These are phyloP conservation scores for Hedya salicella DNA, from an alignment of 2,888 invertebrate genomes.

Conservation along the genomic window DNA sequence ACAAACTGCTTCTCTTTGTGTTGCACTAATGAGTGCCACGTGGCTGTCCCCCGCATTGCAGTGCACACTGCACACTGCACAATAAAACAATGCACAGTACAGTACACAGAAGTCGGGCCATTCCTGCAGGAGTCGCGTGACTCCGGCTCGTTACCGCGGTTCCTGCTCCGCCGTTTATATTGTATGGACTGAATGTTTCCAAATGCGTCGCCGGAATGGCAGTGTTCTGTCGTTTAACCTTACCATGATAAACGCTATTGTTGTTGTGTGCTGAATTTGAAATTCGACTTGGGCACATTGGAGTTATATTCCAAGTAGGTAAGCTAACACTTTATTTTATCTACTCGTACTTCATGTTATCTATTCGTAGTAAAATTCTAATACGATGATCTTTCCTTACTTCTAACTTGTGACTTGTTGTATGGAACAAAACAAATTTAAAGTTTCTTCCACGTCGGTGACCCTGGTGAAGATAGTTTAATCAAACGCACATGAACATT, in stretches of 20 bases:
- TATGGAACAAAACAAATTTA: too few species aligned
- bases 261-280: slow-evolving; percentile 28
- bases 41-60: slow-evolving; percentile 84
- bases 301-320: not conserved
- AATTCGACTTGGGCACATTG: slow-evolving; percentile 13
- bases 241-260: slow-evolving; percentile 30
- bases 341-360: not conserved
- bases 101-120: slow-evolving; percentile 69
- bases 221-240: slow-evolving; percentile 36
- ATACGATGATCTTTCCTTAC: too few species aligned
- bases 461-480: too few species aligned
- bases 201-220: slow-evolving; percentile 40
- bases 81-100: slow-evolving; percentile 81
- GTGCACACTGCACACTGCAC: slow-evolving; percentile 84
- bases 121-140: slow-evolving; percentile 81
- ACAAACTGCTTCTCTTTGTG: slow-evolving; percentile 82
- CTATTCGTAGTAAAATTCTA: too few species aligned
- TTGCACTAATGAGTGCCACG: slow-evolving; percentile 83
- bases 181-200: slow-evolving; percentile 60
- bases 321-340: not conserved
- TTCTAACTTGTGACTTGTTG: too few species aligned
- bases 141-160: slow-evolving; percentile 71
- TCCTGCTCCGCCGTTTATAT: slow-evolving; percentile 65
- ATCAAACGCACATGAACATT: too few species aligned
- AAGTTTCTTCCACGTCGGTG: too few species aligned